Percentiles rank a stretch among this genome's conserved stretches.
Evolutionary conservation across 2,888 invertebrate genomes (phyloP).

Genomic region (Heliconius ethilla): DNA sequence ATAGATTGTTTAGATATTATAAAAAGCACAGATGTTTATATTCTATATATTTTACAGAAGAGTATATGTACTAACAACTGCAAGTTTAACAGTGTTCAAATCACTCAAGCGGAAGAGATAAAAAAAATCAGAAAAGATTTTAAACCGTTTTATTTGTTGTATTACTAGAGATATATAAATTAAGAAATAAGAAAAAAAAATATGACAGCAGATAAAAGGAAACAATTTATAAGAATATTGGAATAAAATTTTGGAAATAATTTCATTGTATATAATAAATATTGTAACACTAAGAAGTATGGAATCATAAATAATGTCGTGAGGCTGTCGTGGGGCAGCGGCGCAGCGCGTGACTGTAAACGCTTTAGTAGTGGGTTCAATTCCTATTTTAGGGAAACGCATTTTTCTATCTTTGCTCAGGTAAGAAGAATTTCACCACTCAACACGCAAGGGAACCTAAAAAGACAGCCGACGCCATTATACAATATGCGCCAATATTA

Average conservation of each 20-base stretch:
- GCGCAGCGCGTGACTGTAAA: not conserved
- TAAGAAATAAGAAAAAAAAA: slow-evolving; percentile 15
- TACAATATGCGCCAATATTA: slow-evolving; percentile 10
- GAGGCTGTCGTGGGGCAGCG: not conserved
- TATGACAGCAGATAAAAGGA: slow-evolving; percentile 13
- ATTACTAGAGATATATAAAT: slow-evolving; percentile 7
- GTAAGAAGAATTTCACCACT: not conserved
- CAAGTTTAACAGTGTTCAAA: not conserved
- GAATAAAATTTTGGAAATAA: slow-evolving; percentile 23
- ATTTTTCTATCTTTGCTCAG: not conserved
- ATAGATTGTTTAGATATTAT: not conserved
- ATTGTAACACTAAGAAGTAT: slow-evolving; percentile 11
- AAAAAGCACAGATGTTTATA: not conserved
- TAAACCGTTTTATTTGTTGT: slow-evolving; percentile 10
- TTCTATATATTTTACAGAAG: not conserved
- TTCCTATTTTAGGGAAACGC: not conserved
- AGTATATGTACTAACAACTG: not conserved
- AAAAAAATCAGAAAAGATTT: slow-evolving; percentile 19
- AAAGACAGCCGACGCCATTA: slow-evolving; percentile 11
- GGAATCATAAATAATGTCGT: not conserved
- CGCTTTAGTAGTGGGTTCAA: not conserved
- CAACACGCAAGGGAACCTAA: not conserved
- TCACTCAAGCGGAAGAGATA: slow-evolving; percentile 3
- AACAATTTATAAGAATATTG: slow-evolving; percentile 21
- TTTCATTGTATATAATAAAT: slow-evolving; percentile 10